Conservation (phyloP, 2,888 invertebrate species). For the Clivina fossor region DNA sequence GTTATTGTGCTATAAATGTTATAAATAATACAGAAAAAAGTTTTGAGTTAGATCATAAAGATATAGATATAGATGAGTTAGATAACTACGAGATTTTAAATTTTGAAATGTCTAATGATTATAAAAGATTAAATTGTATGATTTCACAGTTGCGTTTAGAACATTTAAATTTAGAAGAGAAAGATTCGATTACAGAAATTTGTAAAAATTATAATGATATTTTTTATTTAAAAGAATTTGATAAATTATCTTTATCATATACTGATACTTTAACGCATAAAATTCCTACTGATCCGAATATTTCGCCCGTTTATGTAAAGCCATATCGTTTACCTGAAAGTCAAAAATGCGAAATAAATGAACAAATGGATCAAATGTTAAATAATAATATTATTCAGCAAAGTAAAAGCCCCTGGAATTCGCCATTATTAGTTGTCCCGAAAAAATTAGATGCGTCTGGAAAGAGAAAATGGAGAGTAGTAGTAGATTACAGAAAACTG, state of each 20-base stretch:
- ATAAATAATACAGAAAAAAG: slow-evolving; percentile 5
- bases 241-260: no score
- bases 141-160: neutral
- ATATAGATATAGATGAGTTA: neutral
- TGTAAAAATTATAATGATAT: slow-evolving; percentile 1
- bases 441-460: no score
- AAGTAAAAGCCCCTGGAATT: slow-evolving; percentile 34
- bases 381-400: slow-evolving; percentile 16
- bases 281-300: neutral
- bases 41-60: slow-evolving; percentile 1
- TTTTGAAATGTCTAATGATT: neutral
- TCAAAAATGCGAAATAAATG: slow-evolving; percentile 1
- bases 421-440: slow-evolving; percentile 34
- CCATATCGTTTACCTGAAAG: neutral
- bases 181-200: neutral
- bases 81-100: slow-evolving; percentile 1
- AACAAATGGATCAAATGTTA: slow-evolving; percentile 16
- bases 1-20: slow-evolving; percentile 9
- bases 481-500: slow-evolving; percentile 38
- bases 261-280: no score
- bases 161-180: neutral
- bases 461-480: slow-evolving; percentile 37
- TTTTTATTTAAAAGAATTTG: neutral
- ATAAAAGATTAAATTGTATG: slow-evolving; percentile 2
- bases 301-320: neutral